Base-by-base conservation (phyloP, 2,797 vertebrate genomes). In the Sebastes umbrosus region DNA sequence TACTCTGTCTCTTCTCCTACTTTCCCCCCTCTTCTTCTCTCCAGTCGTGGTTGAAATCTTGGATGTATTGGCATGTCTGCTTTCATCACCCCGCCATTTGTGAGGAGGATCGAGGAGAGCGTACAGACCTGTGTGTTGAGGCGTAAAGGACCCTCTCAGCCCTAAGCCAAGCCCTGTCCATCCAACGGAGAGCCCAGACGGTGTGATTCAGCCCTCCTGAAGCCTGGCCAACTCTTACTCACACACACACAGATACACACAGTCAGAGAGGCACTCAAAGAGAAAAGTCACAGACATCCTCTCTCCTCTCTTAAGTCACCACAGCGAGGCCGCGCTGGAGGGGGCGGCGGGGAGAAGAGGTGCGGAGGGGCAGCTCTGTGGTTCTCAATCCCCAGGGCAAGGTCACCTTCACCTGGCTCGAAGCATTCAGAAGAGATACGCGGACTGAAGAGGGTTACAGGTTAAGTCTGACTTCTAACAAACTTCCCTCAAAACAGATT, bases 201-300 rank as follows among this genome's bases (percentile, higher is more conserved):
- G 90, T 94, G 92, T 94, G 95, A 96, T 94, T 95, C 94, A 96
- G 92, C 87, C 88, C 86, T 93, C 84, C 90, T 93, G 93, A 94
- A 93, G 92, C 89, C 88, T 72, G 79, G 95, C 94, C 92, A 95
- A 88, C 84, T 93, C 86, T 89, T 85, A 77, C 87, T 88, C 80
- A 69, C 87, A 77, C 71, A 43, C 64, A 43, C 64, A 18, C 36
- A 82, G 73, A 83, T 73, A 74, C 68, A 79, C 79, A 89, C 80
- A 83, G 59, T 69, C 73, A 77, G 69, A 77, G 62, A 87, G 60
- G 65, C 80, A 86, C 87, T 90, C 82, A 76, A 69, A 89, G 59
- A 85, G 79, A 91, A 50, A 87, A 94, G 88, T 92, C 90, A 83
- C 80, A 88, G 81, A 63, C 87, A 86, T 88, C 82, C 85, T 87